Evolutionary conservation across 2,113 vertebrate species (phyloP).

Genomic region (Peromyscus maniculatus): DNA sequence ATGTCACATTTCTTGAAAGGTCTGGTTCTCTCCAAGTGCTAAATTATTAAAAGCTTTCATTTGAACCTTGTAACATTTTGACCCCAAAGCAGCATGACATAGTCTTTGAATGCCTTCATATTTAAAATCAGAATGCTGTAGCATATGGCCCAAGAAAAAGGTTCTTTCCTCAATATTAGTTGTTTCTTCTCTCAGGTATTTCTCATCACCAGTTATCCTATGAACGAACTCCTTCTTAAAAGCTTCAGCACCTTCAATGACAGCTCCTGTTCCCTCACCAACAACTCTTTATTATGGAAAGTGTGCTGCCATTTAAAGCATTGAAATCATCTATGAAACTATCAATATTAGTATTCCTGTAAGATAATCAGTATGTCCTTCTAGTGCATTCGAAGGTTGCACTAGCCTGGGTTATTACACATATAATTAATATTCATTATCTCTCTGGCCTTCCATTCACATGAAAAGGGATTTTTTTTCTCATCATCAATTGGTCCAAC

Average conservation of each 20-base stretch:
- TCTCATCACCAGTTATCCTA: neutral
- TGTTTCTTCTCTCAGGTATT: neutral
- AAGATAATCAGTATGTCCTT: neutral
- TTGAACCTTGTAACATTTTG: neutral
- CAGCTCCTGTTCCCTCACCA: neutral
- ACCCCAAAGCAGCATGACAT: neutral
- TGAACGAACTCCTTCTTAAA: neutral
- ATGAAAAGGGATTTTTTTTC: neutral
- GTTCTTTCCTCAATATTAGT: neutral
- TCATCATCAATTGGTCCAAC: neutral
- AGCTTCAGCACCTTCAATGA: neutral
- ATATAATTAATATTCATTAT: neutral
- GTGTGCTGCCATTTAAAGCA: neutral
- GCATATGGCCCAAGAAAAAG: neutral
- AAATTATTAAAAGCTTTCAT: neutral
- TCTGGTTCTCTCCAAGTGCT: neutral
- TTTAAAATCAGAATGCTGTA: neutral
- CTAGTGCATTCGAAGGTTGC: neutral
- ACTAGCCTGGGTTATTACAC: neutral
- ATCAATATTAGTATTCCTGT: neutral
- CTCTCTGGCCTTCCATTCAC: neutral
- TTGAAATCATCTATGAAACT: neutral
- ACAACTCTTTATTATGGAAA: neutral
- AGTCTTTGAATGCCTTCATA: neutral
- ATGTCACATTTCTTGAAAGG: neutral